phyloP scores from a whole-genome alignment of 2,113 vertebrate genomes.

The Albula goreensis region DNA sequence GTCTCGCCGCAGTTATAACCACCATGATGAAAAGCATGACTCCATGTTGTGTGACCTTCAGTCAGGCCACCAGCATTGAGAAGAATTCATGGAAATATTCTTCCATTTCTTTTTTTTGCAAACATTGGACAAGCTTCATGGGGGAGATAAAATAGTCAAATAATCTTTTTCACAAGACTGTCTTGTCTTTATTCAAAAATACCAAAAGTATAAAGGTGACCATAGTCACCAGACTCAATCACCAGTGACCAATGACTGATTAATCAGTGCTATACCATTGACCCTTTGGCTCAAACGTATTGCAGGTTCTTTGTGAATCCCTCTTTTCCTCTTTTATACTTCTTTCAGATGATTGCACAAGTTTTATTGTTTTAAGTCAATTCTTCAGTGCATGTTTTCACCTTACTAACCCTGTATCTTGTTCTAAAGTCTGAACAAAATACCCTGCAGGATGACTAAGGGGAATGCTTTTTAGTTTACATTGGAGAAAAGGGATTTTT shows the following conservation, averaged over 20 bases:
- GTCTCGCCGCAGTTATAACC: background rate
- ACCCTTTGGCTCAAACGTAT: background rate
- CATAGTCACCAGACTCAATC: no score
- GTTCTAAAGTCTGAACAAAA: background rate
- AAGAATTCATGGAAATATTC: no score
- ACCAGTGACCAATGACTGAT: no score
- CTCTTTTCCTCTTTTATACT: background rate
- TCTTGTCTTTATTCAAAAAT: no score
- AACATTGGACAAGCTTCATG: background rate
- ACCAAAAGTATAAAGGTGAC: no score
- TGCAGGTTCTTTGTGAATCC: background rate
- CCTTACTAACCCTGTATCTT: background rate
- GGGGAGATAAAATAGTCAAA: background rate
- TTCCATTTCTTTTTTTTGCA: no score
- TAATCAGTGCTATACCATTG: no score
- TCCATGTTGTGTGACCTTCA: background rate
- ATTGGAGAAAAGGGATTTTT: background rate
- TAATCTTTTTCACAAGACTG: background rate
- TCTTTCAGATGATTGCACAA: background rate
- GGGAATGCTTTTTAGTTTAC: background rate
- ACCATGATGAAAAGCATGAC: background rate
- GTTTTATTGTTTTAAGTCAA: background rate
- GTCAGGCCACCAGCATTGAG: no score
- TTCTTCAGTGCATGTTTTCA: background rate
- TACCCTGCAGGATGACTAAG: background rate